These are phyloP conservation scores for Sphaeramia orbicularis DNA, from an alignment of 2,797 vertebrate genomes.

Conservation along the genomic window DNA sequence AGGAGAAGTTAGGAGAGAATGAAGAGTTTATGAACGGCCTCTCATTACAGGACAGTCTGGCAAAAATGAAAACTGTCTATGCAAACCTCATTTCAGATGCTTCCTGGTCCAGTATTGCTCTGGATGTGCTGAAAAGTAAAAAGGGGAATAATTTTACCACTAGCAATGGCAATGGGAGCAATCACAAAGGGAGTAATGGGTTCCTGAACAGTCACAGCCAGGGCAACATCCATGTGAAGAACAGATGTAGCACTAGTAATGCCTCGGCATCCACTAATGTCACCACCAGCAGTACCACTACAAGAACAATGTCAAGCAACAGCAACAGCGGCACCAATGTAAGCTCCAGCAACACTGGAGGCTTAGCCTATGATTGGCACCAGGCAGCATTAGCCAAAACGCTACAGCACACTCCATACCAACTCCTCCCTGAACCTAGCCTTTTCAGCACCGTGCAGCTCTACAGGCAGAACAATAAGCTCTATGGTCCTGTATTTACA, in stretches of 20 bases:
- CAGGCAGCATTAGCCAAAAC: conserved; percentile 98
- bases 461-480: conserved; percentile 97
- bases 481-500: conserved; percentile 98
- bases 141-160: conserved; percentile 83
- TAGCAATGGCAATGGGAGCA: conserved; percentile 84
- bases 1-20: conserved; percentile 74
- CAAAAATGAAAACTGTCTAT: conserved; percentile 99
- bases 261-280: conserved; percentile 75
- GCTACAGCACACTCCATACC: conserved; percentile 94
- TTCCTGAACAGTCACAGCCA: conserved; percentile 75
- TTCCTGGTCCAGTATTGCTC: conserved; percentile 97
- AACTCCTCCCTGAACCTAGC: conserved; percentile 97
- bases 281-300: conserved; percentile 76
- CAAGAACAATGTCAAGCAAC: conserved; percentile 79
- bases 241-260: conserved; percentile 74
- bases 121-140: conserved; percentile 92
- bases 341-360: conserved; percentile 85
- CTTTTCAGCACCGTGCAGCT: conserved; percentile 99
- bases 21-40: conserved; percentile 87
- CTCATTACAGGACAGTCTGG: conserved; percentile 97
- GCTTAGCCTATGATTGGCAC: conserved; percentile 88
- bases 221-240: conserved; percentile 65
- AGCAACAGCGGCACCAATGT: conserved; percentile 71
- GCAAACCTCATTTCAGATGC: conserved; percentile 98
- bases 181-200: conserved; percentile 86